phyloP scores from a whole-genome alignment of 2,113 vertebrate genomes.

The Excalfactoria chinensis region DNA sequence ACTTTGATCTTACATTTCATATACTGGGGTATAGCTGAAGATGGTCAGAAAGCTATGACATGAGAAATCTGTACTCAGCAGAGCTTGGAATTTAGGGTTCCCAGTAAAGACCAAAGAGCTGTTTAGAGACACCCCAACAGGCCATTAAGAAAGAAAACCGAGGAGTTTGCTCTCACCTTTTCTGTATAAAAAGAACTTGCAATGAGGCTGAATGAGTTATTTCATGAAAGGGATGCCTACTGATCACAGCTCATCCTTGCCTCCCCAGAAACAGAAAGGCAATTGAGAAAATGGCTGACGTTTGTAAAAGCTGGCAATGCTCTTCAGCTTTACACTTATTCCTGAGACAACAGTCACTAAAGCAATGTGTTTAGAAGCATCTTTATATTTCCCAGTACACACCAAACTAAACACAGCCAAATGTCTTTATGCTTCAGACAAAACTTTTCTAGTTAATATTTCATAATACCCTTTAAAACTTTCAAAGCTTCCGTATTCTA shows the following conservation, averaged over 20 bases:
- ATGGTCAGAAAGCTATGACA: constrained; percentile 16
- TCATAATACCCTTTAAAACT: background rate
- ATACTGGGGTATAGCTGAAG: background rate
- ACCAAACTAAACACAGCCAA: background rate
- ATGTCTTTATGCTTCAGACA: background rate
- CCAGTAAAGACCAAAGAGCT: background rate
- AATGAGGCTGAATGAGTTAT: background rate
- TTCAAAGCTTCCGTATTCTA: background rate
- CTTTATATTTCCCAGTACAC: background rate
- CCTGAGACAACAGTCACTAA: background rate
- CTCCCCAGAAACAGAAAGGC: background rate
- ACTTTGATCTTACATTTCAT: background rate
- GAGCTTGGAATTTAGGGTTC: background rate
- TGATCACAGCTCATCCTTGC: background rate
- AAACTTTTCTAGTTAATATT: background rate
- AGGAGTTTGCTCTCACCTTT: background rate
- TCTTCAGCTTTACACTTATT: background rate
- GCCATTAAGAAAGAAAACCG: background rate
- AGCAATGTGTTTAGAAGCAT: background rate
- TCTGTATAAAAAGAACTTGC: background rate
- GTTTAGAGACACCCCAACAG: background rate
- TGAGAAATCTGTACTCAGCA: background rate
- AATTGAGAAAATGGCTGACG: background rate
- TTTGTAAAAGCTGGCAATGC: background rate
- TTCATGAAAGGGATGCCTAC: background rate